These are phyloP conservation scores for Rhabditophanes sp. DNA, from an alignment of 2,888 invertebrate genomes.

Conservation along the genomic window DNA sequence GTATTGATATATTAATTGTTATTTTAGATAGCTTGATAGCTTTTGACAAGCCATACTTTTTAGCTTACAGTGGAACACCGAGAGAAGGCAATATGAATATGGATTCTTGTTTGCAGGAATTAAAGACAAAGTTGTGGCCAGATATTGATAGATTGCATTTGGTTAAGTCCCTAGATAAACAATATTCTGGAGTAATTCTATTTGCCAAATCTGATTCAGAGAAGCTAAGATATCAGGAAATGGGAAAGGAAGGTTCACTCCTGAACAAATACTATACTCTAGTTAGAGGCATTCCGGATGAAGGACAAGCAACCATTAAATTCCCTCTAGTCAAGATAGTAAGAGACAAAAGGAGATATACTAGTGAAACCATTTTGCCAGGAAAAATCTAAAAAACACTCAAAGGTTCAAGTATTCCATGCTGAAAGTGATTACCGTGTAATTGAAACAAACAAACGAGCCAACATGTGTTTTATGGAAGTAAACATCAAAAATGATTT, in stretches of 20 bases:
- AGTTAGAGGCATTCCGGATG: conserved; percentile 13
- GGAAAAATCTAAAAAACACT: background rate
- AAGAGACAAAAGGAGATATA: conserved; percentile 11
- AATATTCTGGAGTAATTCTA: conserved; percentile 12
- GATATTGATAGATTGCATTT: conserved; percentile 11
- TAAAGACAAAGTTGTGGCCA: conserved; percentile 12
- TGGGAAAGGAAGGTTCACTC: conserved; percentile 9
- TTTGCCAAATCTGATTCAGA: conserved; percentile 13
- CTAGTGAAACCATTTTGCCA: conserved; percentile 12
- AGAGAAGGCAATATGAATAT: conserved; percentile 12
- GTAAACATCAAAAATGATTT: too few species aligned
- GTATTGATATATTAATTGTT: background rate
- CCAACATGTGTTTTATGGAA: conserved; percentile 11
- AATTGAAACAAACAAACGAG: conserved; percentile 8
- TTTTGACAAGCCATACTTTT: conserved; percentile 16
- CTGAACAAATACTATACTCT: conserved; percentile 8
- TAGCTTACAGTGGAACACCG: conserved; percentile 14
- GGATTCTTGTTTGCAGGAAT: conserved; percentile 7
- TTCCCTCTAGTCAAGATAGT: conserved; percentile 14
- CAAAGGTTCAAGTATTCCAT: conserved; percentile 8
- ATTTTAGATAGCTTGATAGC: conserved; percentile 20
- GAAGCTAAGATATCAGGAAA: conserved; percentile 8
- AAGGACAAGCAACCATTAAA: conserved; percentile 9
- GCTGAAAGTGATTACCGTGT: conserved; percentile 10
- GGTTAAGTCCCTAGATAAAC: conserved; percentile 16